Evolutionary conservation across 1,140 invertebrate genomes (phyloP), one percentile per base, ranked within the genome.

Genomic region (Teleogryllus occipitalis): DNA sequence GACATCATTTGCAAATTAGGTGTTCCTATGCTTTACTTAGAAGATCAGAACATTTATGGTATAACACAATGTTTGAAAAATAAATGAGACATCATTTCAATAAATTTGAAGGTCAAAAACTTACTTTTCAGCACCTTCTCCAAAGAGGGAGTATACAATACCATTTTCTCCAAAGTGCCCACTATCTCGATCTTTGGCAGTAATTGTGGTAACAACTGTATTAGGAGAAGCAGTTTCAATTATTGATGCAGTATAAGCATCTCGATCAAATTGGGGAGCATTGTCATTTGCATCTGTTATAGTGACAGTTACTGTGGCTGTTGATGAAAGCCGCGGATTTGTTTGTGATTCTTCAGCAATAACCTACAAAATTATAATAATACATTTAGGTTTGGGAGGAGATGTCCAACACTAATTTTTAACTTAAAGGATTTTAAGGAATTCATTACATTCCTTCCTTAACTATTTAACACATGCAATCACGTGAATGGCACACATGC

Each of bases 261-360:
- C 90, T 83, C 92, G 90, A 47, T 91, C 88, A 85, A 97, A 97
- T 15, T 88, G 88, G 7, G 96, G 96, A 8, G 92, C 90, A 86
- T 97, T 97, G 87, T 97, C 96, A 87, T 97, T 97, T n/a, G 93
- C 92, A 87, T 98, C 96, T 8, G 90, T 88, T 65, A 97, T 91
- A 14, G 91, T 90, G 1, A 98, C 91, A 0, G 92, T 95, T 6
- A 98, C 92, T 15, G 94, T 97, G 0, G 95, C 94, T 7, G 95
- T 96, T 1, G 95, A 97, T 0, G 92, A 94, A 0, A 96, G 87
- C 73, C 90, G 90, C 5, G 93, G 91, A 75, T 89, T 88, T 4
- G 94, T 95, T 82, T 94, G 90, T 5, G 93, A 87, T 83, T 97
- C 95, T 85, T 93, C 93, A 2, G 95, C 96, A 79, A 96, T 90